A percentile compares a stretch with the other conserved stretches of the same genome.
Conservation (phyloP, 2,113 vertebrate species). For the Tupaia chinensis region DNA sequence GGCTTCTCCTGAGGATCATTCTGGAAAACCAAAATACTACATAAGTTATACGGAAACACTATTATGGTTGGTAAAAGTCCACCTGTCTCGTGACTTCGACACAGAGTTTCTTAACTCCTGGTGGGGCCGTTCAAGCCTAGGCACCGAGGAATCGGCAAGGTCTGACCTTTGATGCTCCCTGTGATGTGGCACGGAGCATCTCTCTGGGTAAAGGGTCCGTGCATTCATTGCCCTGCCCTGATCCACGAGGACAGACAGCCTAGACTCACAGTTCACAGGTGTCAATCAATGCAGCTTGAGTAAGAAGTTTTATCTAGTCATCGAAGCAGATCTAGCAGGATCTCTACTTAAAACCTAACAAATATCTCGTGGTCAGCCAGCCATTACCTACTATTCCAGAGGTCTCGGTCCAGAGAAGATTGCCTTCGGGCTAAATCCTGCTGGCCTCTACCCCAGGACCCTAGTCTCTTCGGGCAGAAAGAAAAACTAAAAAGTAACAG, state of each 20-base stretch:
- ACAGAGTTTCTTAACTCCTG: background rate
- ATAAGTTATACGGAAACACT: background rate
- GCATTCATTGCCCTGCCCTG: background rate
- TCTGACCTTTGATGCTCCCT: background rate
- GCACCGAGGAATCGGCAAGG: accelerated
- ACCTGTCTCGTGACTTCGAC: background rate
- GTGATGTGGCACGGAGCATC: no score
- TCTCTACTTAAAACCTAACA: background rate
- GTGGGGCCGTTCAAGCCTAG: background rate
- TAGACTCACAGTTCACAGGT: background rate
- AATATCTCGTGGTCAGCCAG: background rate
- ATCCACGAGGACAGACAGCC: background rate
- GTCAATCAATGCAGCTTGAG: background rate
- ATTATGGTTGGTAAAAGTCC: background rate
- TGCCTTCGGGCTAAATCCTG: background rate
- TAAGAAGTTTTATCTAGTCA: background rate
- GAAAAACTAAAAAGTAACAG: background rate
- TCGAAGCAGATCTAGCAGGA: background rate
- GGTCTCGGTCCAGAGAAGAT: background rate
- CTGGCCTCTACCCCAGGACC: background rate
- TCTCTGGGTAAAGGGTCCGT: background rate
- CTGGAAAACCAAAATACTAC: background rate
- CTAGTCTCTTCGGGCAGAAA: background rate
- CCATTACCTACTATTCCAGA: background rate
- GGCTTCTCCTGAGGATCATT: background rate